phyloP scores from a whole-genome alignment of 1,140 invertebrate genomes.

The Drosophila bifasciata region DNA sequence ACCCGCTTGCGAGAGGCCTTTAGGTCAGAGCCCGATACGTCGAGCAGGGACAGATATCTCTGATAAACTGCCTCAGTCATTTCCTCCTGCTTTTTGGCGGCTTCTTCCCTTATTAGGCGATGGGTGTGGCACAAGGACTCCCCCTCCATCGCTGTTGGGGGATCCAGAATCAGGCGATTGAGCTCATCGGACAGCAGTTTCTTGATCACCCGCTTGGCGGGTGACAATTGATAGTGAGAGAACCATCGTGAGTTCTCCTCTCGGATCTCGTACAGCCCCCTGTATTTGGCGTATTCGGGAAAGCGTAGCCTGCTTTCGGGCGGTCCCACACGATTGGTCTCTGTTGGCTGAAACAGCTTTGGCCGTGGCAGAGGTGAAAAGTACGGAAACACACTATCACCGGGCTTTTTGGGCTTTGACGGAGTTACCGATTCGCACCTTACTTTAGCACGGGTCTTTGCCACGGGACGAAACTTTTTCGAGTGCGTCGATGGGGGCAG shows the following conservation, averaged over 20 bases:
- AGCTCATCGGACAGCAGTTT: constrained; percentile 23
- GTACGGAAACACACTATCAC: constrained; percentile 22
- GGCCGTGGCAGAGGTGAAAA: constrained; percentile 27
- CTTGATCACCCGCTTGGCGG: constrained; percentile 28
- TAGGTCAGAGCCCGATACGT: neutral
- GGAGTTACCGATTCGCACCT: no score
- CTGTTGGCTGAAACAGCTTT: neutral
- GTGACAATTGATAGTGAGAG: constrained; percentile 27
- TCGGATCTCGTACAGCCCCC: constrained; percentile 5
- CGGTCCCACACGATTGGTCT: neutral
- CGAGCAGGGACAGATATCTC: constrained; percentile 9
- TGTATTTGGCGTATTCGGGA: constrained; percentile 16
- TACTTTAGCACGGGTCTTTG: neutral
- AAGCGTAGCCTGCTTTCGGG: constrained; percentile 6
- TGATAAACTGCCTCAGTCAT: neutral
- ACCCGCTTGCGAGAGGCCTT: constrained; percentile 10
- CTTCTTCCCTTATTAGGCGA: neutral
- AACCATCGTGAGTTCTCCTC: constrained; percentile 41
- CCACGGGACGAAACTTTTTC: constrained; percentile 11
- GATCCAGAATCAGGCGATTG: constrained; percentile 2
- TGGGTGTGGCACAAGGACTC: constrained; percentile 18
- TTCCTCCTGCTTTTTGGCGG: neutral
- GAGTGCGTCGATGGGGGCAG: constrained; percentile 45
- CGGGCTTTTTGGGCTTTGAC: neutral
- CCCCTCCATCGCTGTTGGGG: neutral